These are phyloP conservation scores for Siniperca knerii DNA, from an alignment of 2,113 vertebrate genomes.

Conservation along the genomic window DNA sequence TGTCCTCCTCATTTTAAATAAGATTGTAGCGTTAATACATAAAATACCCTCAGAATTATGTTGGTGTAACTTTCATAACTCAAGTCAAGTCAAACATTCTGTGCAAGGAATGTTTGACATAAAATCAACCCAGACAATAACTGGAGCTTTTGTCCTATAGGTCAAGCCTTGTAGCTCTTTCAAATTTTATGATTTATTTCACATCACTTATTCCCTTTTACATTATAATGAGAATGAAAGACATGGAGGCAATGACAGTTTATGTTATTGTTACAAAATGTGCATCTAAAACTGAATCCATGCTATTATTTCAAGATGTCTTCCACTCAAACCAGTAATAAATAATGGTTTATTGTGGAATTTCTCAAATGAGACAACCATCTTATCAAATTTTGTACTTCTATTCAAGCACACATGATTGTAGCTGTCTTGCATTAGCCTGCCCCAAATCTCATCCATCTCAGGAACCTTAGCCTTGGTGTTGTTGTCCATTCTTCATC, in stretches of 20 bases:
- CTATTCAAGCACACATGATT: background rate
- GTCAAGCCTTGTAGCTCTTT: background rate
- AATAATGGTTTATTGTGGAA: background rate
- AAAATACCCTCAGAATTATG: background rate
- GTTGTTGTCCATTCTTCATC: slow-evolving; percentile 76
- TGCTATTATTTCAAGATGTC: background rate
- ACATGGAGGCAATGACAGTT: background rate
- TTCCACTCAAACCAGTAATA: background rate
- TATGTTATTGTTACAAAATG: background rate
- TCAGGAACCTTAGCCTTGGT: slow-evolving; percentile 67
- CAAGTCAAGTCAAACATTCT: background rate
- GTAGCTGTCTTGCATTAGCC: slow-evolving; percentile 6
- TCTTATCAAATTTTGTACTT: slow-evolving; percentile 3
- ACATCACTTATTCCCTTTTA: background rate
- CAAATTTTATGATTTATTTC: background rate
- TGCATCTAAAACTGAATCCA: background rate
- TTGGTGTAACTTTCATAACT: background rate
- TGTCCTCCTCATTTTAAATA: background rate
- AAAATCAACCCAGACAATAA: background rate
- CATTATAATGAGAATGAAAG: background rate
- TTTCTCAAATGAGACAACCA: background rate
- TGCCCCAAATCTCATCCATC: slow-evolving; percentile 57
- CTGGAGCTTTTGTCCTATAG: background rate
- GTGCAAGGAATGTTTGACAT: background rate
- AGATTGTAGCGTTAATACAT: background rate